Conservation (phyloP, 2,797 vertebrate genomes). For the Galaxias olidus region DNA sequence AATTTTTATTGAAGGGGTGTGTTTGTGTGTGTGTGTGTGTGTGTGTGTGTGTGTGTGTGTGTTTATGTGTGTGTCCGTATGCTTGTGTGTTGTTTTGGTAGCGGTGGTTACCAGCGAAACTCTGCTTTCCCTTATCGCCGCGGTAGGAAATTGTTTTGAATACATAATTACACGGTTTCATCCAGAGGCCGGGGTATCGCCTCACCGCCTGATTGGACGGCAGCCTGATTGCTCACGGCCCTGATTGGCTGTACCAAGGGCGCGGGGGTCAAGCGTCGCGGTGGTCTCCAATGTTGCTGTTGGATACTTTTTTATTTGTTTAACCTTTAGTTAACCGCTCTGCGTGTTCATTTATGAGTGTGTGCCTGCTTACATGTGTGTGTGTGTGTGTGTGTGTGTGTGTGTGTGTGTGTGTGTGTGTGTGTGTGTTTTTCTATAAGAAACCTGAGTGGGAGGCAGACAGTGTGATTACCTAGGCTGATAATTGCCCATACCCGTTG, state of each 20-base stretch:
- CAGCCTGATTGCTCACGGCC: neutral
- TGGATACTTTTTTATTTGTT: neutral
- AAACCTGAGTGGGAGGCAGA: slow-evolving; percentile 58
- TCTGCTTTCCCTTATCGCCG: no score
- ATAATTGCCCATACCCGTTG: slow-evolving; percentile 65
- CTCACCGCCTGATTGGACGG: slow-evolving; percentile 40
- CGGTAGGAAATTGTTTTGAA: slow-evolving; percentile 54
- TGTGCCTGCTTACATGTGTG: slow-evolving; percentile 22
- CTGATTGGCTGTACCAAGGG: slow-evolving; percentile 58
- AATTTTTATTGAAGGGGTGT: slow-evolving; percentile 36
- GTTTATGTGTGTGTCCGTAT: slow-evolving; percentile 12
- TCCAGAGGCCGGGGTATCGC: slow-evolving; percentile 36
- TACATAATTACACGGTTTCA: slow-evolving; percentile 44
- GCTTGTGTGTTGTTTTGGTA: neutral
- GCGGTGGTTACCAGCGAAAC: no score
- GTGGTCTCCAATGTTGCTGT: slow-evolving; percentile 15
- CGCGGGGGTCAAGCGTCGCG: slow-evolving; percentile 46
- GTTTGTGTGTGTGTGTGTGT: slow-evolving; percentile 1
- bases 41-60: slow-evolving; percentile 14
- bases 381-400: slow-evolving; percentile 26
- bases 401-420: slow-evolving; percentile 3
- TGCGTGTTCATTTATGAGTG: neutral
- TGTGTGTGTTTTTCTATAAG: slow-evolving; percentile 31
- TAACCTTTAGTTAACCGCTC: neutral
- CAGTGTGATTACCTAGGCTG: slow-evolving; percentile 63